phyloP scores from a whole-genome alignment of 2,797 vertebrate species.

The Vireo griseus region DNA sequence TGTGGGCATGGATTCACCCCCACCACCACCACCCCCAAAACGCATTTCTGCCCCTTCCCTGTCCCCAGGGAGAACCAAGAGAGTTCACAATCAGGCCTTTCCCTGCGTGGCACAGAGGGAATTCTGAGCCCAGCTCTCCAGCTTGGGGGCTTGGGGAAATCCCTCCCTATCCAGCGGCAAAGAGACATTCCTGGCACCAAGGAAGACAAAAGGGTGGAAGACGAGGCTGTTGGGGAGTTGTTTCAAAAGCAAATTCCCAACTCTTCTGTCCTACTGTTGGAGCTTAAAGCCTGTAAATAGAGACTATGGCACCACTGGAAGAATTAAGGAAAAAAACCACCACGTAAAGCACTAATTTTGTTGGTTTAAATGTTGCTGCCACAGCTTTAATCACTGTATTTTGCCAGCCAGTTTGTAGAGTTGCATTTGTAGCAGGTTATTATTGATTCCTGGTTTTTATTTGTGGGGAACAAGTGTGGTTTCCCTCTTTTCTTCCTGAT shows the following conservation, averaged over 20 bases:
- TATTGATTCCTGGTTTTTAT: constrained; percentile 51
- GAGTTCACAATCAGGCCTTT: constrained; percentile 33
- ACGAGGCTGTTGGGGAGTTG: constrained; percentile 11
- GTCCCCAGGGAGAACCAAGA: not conserved
- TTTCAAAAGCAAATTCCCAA: constrained; percentile 50
- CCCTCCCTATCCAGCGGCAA: not conserved
- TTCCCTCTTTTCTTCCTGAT: constrained; percentile 38
- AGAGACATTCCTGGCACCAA: constrained; percentile 5
- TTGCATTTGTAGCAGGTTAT: constrained; percentile 43
- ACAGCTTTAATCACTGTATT: constrained; percentile 71
- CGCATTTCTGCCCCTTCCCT: not conserved
- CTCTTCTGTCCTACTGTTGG: constrained; percentile 9
- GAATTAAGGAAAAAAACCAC: constrained; percentile 32
- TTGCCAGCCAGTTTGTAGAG: constrained; percentile 50
- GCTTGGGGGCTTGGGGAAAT: not conserved
- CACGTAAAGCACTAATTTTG: constrained; percentile 72
- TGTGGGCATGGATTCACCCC: not conserved
- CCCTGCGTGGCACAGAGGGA: not conserved
- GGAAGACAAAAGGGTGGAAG: not conserved
- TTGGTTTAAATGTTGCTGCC: constrained; percentile 61
- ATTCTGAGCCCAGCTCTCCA: not conserved
- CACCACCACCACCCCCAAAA: not conserved
- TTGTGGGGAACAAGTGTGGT: constrained; percentile 1
- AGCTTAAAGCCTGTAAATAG: constrained; percentile 75
- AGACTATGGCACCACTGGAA: constrained; percentile 34